Evolutionary conservation across 1,140 invertebrate genomes (phyloP).

Genomic region (Penaeus indicus): DNA sequence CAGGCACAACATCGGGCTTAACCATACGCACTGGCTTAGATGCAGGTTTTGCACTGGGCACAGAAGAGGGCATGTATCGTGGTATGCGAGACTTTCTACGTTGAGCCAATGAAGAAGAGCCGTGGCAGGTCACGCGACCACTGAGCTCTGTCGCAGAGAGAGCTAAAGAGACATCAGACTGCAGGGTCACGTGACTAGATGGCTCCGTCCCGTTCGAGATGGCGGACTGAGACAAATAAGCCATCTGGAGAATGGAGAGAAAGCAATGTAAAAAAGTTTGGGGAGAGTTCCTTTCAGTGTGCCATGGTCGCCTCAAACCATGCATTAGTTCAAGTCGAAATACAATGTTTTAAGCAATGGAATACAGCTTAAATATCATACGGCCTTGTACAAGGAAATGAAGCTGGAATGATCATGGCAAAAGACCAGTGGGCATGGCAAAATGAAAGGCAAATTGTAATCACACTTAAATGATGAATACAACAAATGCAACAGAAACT

Average conservation of each 20-base stretch:
- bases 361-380: too few relatives aligned
- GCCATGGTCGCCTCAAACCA: neutral
- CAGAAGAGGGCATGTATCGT: slow-evolving; percentile 44
- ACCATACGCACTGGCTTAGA: slow-evolving; percentile 3
- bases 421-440: slow-evolving; percentile 8
- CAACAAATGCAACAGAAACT: slow-evolving; percentile 11
- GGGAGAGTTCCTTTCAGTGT: slow-evolving; percentile 6
- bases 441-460: slow-evolving; percentile 25
- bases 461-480: slow-evolving; percentile 10
- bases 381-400: too few relatives aligned
- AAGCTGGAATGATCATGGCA: too few relatives aligned
- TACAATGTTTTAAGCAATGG: too few relatives aligned
- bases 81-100: slow-evolving; percentile 57
- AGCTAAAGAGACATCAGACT: slow-evolving; percentile 49
- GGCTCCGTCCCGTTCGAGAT: slow-evolving; percentile 55
- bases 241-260: slow-evolving; percentile 59
- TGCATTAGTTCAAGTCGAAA: too few relatives aligned
- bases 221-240: slow-evolving; percentile 52
- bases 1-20: slow-evolving; percentile 23
- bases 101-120: slow-evolving; percentile 51
- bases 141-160: slow-evolving; percentile 34
- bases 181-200: slow-evolving; percentile 51
- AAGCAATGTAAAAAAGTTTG: slow-evolving; percentile 37
- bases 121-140: slow-evolving; percentile 45
- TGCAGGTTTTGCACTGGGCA: slow-evolving; percentile 37